Base-by-base conservation (phyloP, 2,888 invertebrate genomes). In the Nymphalis c-album region DNA sequence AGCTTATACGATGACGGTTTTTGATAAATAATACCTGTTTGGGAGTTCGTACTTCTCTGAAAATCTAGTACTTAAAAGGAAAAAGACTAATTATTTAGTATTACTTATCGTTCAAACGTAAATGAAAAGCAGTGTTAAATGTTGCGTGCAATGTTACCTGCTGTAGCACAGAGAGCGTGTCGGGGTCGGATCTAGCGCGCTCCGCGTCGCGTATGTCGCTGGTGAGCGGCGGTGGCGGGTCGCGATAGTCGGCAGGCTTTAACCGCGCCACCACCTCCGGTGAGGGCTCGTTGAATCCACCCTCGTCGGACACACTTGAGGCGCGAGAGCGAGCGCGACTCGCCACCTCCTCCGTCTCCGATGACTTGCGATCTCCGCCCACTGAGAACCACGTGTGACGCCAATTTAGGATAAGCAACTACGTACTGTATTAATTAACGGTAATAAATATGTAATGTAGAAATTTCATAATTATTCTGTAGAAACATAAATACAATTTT, bases 251-350 rank as follows among this genome's bases (percentile, higher is more conserved):
- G 6, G 90, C 90, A 45, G 91, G 91, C 73, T 86, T 85, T 75
- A 94, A 82, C 67, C 94, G 91, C 71, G 95, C 95, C 85, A 95
- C 94, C 77, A 95, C 94, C 84, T 95, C 95, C 18, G 95, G 95
- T 71, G 94, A 94, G 31, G 95, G 95, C 85, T 95, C 95, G 85
- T 95, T 95, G 88, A 95, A 95, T 61, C 95, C 95, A 63, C 95
- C 95, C 81, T 95, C 95, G 84, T 95, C 95, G 26, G 94, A 94
- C 70, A 88, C 90, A 74, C 93, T 93, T 76, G 96, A 95, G 61
- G 96, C 93, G 70, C 95, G 94, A 72, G 96, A 96, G 17, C 95
- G 77, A 93, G 94, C 73, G 93, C 94, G 77, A 91, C 94, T 76
- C 80, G 94, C 92, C 71, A 92, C 93, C 77, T 94, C 84, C 86